These are phyloP conservation scores for Heliothis virescens DNA, from an alignment of 1,140 invertebrate species.

Conservation along the genomic window DNA sequence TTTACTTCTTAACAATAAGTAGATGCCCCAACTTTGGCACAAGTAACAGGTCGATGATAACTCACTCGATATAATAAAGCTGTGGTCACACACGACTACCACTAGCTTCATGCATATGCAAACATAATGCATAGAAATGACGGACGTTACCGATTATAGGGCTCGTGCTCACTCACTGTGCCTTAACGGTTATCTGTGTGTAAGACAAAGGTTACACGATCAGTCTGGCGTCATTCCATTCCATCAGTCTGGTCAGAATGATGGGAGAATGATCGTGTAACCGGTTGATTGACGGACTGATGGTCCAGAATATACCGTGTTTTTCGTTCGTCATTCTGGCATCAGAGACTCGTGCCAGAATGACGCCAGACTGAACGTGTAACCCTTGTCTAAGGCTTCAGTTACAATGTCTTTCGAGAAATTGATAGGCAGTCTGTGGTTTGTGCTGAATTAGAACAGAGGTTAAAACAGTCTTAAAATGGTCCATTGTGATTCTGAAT, in stretches of 20 bases:
- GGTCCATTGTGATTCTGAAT: too few species aligned
- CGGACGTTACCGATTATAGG: slow-evolving; percentile 19
- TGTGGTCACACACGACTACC: not conserved
- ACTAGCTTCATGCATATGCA: not conserved
- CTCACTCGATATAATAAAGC: not conserved
- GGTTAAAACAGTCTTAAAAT: not conserved
- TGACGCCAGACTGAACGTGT: too few species aligned
- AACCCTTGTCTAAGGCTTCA: not conserved
- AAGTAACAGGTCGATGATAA: too few species aligned
- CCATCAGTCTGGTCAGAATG: too few species aligned
- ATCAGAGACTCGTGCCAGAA: too few species aligned
- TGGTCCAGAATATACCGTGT: too few species aligned
- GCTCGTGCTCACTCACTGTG: slow-evolving; percentile 33
- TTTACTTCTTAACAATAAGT: too few species aligned
- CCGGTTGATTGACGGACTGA: too few species aligned
- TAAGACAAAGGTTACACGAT: not conserved
- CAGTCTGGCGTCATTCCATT: too few species aligned
- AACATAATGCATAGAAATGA: not conserved
- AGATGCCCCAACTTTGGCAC: too few species aligned
- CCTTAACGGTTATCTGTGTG: slow-evolving; percentile 12
- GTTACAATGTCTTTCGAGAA: not conserved
- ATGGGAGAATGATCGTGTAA: too few species aligned
- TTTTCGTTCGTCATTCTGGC: too few species aligned
- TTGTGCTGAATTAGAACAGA: not conserved
- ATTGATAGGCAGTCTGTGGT: not conserved